Conservation (phyloP, 2,797 vertebrate genomes). For the Heteromormyrus szaboi region DNA sequence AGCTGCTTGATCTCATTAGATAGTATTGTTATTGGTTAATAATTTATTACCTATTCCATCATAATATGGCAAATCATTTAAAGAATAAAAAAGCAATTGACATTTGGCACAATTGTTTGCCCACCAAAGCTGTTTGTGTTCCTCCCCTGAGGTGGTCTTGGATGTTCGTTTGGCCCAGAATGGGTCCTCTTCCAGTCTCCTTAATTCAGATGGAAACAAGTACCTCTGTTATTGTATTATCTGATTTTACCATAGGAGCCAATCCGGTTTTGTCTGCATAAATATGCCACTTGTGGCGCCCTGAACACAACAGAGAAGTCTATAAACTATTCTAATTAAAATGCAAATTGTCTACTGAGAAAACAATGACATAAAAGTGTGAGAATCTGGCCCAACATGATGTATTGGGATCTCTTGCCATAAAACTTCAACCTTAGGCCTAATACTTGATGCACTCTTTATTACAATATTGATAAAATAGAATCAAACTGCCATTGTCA, state of each 20-base stretch:
- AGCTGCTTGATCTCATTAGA: not conserved
- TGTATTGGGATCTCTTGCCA: slow-evolving; percentile 58
- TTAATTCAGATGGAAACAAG: slow-evolving; percentile 83
- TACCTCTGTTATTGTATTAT: slow-evolving; percentile 86
- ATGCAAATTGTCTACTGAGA: slow-evolving; percentile 93
- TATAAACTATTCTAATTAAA: slow-evolving; percentile 99
- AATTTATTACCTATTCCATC: not conserved
- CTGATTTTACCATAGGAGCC: slow-evolving; percentile 92
- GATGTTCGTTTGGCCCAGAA: not conserved
- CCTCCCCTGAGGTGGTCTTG: not conserved
- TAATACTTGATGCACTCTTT: slow-evolving; percentile 88
- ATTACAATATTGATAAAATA: slow-evolving; percentile 69
- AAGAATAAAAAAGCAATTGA: not conserved
- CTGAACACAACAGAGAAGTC: slow-evolving; percentile 85
- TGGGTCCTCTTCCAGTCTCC: slow-evolving; percentile 59
- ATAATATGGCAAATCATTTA: not conserved
- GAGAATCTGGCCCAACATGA: slow-evolving; percentile 42
- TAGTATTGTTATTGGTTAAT: not conserved
- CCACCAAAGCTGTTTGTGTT: not conserved
- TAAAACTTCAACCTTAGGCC: slow-evolving; percentile 67
- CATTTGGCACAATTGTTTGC: not conserved
- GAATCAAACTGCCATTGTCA: slow-evolving; percentile 62
- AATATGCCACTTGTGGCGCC: slow-evolving; percentile 99
- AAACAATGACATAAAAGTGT: slow-evolving; percentile 89
- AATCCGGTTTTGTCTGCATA: slow-evolving; percentile 99